phyloP scores from a whole-genome alignment of 1,140 invertebrate genomes.

The Drosophila lini region DNA sequence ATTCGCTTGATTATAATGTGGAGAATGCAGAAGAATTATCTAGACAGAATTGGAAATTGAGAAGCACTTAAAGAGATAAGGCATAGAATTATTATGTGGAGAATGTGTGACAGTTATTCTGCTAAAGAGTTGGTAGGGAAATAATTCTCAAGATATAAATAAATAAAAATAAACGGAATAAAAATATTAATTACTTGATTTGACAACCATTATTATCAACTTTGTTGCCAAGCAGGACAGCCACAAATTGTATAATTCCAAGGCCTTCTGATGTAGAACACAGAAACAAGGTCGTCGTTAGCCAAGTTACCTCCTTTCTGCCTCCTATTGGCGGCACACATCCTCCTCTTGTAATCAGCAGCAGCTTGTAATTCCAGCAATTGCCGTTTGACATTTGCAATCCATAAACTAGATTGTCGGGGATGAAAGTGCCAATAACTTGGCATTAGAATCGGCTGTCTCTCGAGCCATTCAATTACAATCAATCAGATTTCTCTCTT shows the following conservation, averaged over 20 bases:
- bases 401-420: slow-evolving; percentile 32
- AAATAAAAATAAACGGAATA: neutral
- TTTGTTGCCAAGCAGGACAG: neutral
- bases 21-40: slow-evolving; percentile 16
- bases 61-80: slow-evolving; percentile 21
- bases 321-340: neutral
- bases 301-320: slow-evolving; percentile 17
- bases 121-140: neutral
- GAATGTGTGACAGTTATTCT: slow-evolving; percentile 11
- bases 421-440: slow-evolving; percentile 58
- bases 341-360: slow-evolving; percentile 23
- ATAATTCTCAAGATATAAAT: neutral
- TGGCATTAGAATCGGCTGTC: slow-evolving; percentile 47
- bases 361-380: slow-evolving; percentile 16
- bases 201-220: neutral
- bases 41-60: slow-evolving; percentile 28
- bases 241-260: neutral
- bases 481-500: slow-evolving; percentile 64
- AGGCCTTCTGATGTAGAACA: slow-evolving; percentile 4
- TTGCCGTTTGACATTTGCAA: slow-evolving; percentile 28
- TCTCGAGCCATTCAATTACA: slow-evolving; percentile 47
- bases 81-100: neutral
- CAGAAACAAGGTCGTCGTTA: slow-evolving; percentile 4
- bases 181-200: neutral
- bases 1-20: slow-evolving; percentile 23